Evolutionary conservation across 2,888 invertebrate species (phyloP).

Genomic region (Cephus spinipes): DNA sequence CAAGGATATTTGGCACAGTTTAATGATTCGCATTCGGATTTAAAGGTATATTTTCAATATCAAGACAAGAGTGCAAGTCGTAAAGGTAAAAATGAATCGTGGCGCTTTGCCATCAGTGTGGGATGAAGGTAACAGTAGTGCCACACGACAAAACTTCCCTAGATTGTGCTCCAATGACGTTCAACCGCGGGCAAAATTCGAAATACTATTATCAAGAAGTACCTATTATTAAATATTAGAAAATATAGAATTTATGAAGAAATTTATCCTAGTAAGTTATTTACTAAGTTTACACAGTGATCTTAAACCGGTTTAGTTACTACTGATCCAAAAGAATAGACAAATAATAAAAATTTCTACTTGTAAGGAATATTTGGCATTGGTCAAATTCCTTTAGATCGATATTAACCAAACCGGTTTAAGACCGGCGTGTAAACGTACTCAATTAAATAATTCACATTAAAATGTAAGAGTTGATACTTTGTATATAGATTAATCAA

Average conservation of each 20-base stretch:
- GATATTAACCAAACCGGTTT: no score
- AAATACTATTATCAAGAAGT: neutral
- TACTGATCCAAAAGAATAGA: no score
- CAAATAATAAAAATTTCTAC: no score
- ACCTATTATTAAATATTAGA: neutral
- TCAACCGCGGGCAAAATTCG: neutral
- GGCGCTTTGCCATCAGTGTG: constrained; percentile 27
- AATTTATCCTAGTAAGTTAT: neutral
- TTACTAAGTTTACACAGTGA: neutral
- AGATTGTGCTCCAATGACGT: neutral
- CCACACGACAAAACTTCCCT: neutral
- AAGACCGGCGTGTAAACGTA: no score
- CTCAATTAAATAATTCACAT: neutral
- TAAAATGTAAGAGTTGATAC: neutral
- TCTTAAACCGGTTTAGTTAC: no score
- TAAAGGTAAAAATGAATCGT: constrained; percentile 39
- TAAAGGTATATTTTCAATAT: neutral
- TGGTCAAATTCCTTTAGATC: no score
- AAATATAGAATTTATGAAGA: neutral
- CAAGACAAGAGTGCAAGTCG: neutral
- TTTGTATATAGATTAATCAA: neutral
- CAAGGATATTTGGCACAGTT: neutral
- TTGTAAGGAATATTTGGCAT: no score
- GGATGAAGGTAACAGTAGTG: neutral
- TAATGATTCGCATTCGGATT: neutral